These are phyloP conservation scores for Listronotus oregonensis DNA, from an alignment of 1,140 invertebrate species.

Conservation along the genomic window DNA sequence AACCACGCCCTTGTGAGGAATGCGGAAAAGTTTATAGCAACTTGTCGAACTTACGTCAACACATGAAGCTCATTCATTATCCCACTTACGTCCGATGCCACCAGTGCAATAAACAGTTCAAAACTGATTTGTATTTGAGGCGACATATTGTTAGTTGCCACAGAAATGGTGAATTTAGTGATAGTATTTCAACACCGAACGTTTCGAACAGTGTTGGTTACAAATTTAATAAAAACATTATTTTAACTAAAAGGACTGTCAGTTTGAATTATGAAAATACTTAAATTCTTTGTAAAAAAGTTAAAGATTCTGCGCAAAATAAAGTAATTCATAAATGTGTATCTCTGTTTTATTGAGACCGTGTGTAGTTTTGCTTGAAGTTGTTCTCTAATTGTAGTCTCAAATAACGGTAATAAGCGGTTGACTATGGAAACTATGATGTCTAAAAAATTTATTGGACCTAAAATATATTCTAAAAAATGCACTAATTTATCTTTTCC, in stretches of 20 bases:
- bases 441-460: too few relatives aligned
- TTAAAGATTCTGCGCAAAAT: too few relatives aligned
- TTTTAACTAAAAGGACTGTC: background rate
- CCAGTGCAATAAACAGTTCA: conserved; percentile 76
- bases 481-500: too few relatives aligned
- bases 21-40: conserved; percentile 81
- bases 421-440: too few relatives aligned
- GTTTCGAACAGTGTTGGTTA: background rate
- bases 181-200: background rate
- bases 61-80: conserved; percentile 80
- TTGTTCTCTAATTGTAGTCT: too few relatives aligned
- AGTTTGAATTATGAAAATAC: background rate
- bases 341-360: too few relatives aligned
- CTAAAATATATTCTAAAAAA: too few relatives aligned
- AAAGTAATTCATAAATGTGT: too few relatives aligned
- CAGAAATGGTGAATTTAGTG: conserved; percentile 43
- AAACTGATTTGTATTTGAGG: conserved; percentile 77
- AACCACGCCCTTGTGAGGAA: conserved; percentile 72
- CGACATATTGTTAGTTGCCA: conserved; percentile 69
- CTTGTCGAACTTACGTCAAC: conserved; percentile 78
- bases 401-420: too few relatives aligned
- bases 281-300: too few relatives aligned
- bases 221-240: conserved; percentile 6
- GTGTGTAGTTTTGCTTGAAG: too few relatives aligned
- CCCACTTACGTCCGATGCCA: conserved; percentile 75